Evolutionary conservation across 2,888 invertebrate species (phyloP).

Genomic region (Xanthorhoe designata): DNA sequence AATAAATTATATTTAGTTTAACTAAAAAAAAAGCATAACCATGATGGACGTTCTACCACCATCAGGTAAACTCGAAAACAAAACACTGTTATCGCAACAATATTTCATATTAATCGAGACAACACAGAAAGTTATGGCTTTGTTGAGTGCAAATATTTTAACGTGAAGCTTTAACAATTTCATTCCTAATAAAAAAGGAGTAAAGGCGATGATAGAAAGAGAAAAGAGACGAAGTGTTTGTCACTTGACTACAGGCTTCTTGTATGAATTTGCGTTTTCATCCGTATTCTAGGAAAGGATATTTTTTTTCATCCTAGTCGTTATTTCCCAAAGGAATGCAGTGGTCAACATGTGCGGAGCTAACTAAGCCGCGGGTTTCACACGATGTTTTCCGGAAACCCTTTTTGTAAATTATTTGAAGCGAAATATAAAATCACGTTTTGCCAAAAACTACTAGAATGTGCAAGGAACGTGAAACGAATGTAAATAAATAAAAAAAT

Average conservation of each 20-base stretch:
- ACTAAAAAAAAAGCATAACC: no score
- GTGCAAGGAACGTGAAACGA: no score
- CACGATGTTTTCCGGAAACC: not conserved
- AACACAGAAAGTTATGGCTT: slow-evolving; percentile 3
- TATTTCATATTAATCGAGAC: slow-evolving; percentile 14
- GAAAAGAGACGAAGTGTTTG: no score
- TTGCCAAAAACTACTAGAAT: no score
- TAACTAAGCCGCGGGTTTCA: not conserved
- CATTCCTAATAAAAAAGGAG: no score
- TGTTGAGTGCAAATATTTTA: slow-evolving; percentile 4
- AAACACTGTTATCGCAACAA: slow-evolving; percentile 10
- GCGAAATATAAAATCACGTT: no score
- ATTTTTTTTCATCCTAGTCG: not conserved
- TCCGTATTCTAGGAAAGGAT: not conserved
- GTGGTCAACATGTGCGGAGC: not conserved
- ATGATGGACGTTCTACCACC: not conserved
- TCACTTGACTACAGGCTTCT: no score
- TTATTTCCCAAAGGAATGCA: not conserved
- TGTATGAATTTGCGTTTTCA: not conserved
- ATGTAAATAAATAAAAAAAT: no score
- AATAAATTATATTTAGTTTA: no score
- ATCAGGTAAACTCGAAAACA: slow-evolving; percentile 4
- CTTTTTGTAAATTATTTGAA: no score
- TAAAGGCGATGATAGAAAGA: no score
- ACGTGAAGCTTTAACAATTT: not conserved